phyloP scores from a whole-genome alignment of 2,113 vertebrate species.

The Gallinago undulata region DNA sequence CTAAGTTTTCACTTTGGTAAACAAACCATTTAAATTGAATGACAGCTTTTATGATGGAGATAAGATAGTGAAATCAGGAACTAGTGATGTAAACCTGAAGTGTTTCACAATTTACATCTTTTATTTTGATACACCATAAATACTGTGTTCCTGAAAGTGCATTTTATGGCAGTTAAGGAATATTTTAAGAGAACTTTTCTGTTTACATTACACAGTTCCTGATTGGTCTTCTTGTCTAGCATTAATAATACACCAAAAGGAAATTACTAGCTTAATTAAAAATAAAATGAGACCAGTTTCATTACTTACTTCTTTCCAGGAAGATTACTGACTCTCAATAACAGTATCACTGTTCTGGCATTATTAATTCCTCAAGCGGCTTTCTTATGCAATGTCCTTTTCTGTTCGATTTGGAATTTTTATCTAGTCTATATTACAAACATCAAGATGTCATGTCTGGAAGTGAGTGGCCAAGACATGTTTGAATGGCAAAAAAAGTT shows the following conservation, averaged over 20 bases:
- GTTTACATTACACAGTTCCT: neutral
- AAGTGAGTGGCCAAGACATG: neutral
- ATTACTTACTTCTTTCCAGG: neutral
- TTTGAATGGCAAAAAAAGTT: neutral
- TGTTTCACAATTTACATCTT: neutral
- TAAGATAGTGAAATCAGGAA: neutral
- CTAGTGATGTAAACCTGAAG: neutral
- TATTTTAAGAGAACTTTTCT: neutral
- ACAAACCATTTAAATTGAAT: neutral
- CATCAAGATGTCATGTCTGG: neutral
- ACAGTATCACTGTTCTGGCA: neutral
- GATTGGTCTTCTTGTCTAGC: neutral
- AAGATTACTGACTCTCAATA: neutral
- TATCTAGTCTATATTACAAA: neutral
- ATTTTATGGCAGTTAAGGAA: neutral
- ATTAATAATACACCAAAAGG: neutral
- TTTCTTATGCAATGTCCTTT: neutral
- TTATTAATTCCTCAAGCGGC: neutral
- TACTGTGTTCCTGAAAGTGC: neutral
- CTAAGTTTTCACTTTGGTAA: neutral
- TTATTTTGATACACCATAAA: neutral
- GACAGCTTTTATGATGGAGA: neutral
- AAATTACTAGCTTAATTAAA: neutral
- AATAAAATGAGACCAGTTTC: neutral
- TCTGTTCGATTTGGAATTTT: neutral